Evolutionary conservation across 1,140 invertebrate species (phyloP).

Genomic region (Lordiphosa mommai): DNA sequence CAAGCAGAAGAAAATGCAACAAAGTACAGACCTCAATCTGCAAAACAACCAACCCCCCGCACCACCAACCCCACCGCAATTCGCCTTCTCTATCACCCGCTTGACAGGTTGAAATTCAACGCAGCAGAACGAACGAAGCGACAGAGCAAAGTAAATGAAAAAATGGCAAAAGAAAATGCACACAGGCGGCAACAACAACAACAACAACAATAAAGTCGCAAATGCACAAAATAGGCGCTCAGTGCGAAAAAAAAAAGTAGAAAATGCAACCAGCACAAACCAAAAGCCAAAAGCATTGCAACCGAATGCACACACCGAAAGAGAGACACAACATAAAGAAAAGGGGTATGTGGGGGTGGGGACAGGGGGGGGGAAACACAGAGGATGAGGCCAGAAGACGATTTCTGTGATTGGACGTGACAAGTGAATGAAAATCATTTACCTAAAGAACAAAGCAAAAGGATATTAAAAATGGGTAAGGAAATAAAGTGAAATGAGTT

Average conservation of each 20-base stretch:
- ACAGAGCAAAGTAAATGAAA: conserved; percentile 63
- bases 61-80: not conserved
- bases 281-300: conserved; percentile 31
- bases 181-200: conserved; percentile 21
- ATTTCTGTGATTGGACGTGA: not conserved
- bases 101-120: conserved; percentile 74
- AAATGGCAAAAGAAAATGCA: conserved; percentile 64
- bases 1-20: conserved; percentile 58
- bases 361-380: conserved; percentile 1
- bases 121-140: conserved; percentile 68
- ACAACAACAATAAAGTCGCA: conserved; percentile 39
- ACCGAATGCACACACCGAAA: conserved; percentile 5
- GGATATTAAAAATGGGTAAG: no score
- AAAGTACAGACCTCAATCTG: conserved; percentile 72
- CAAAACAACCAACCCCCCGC: conserved; percentile 15
- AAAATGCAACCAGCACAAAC: conserved; percentile 54
- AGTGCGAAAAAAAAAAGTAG: conserved; percentile 58
- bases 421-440: conserved; percentile 14
- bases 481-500: no score
- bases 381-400: not conserved
- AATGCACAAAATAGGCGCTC: conserved; percentile 55
- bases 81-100: conserved; percentile 29
- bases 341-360: not conserved
- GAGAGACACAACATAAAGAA: conserved; percentile 1
- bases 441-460: no score